Conservation (phyloP, 2,113 vertebrate species). For the Stomatorhinus ivindoensis region DNA sequence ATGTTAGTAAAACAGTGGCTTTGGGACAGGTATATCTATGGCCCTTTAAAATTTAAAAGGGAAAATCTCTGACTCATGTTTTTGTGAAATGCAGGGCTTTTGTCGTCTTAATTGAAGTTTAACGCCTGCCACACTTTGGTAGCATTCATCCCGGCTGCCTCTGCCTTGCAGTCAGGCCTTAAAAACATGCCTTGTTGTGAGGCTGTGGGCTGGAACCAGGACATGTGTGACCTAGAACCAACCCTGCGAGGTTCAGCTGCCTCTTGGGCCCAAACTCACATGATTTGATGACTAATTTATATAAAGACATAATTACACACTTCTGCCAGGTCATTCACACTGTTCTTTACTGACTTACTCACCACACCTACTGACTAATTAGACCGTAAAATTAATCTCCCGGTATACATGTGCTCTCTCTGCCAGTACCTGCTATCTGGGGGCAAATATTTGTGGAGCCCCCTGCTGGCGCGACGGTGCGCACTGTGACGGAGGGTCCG, state of each 20-base stretch:
- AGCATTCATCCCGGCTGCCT: not conserved
- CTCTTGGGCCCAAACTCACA: not conserved
- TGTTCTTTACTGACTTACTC: not conserved
- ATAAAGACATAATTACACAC: not conserved
- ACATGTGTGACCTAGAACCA: not conserved
- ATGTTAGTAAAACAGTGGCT: not conserved
- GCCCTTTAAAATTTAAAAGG: not conserved
- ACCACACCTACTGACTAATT: not conserved
- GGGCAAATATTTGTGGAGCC: conserved; percentile 35
- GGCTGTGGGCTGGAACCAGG: not conserved
- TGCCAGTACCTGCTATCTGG: not conserved
- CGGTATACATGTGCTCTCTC: not conserved
- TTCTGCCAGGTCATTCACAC: not conserved
- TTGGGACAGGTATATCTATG: not conserved
- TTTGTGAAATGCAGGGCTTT: not conserved
- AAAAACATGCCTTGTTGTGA: not conserved
- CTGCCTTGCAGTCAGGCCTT: not conserved
- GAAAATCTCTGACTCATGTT: not conserved
- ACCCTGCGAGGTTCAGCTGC: not conserved
- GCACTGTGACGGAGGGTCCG: conserved; percentile 42
- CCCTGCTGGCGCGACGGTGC: conserved; percentile 9
- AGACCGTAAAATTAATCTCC: not conserved
- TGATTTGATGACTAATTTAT: not conserved
- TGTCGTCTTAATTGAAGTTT: not conserved
- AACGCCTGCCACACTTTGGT: not conserved